Conservation (phyloP, 2,888 invertebrate species). For the Andrena praecox region DNA sequence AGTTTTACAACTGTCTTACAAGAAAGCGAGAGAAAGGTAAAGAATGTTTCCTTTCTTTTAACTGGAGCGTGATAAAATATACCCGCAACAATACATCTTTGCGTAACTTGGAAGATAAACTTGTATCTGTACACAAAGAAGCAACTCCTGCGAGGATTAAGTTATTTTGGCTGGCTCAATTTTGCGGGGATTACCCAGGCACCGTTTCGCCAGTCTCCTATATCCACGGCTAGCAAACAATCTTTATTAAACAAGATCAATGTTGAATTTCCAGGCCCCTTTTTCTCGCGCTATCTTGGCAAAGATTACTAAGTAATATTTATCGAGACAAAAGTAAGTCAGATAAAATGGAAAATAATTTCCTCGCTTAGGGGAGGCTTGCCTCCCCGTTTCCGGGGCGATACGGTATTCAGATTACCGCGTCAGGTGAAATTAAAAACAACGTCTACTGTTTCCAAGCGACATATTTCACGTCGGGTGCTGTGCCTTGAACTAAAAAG, state of each 20-base stretch:
- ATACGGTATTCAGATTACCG: too few relatives aligned
- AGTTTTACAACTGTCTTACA: background rate
- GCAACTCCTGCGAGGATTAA: background rate
- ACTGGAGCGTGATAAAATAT: background rate
- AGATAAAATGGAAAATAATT: background rate
- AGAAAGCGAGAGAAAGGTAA: background rate
- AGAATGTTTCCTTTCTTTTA: background rate
- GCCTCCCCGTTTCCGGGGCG: background rate
- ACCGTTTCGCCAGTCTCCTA: background rate
- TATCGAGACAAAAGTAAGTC: background rate
- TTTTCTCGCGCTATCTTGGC: background rate
- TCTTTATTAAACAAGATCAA: constrained; percentile 16
- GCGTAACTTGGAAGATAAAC: constrained; percentile 1
- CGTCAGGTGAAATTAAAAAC: too few relatives aligned
- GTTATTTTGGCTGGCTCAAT: constrained; percentile 17
- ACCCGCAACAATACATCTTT: constrained; percentile 18
- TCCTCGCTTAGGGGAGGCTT: background rate
- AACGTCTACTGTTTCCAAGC: background rate
- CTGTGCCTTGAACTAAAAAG: background rate
- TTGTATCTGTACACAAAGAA: constrained; percentile 4
- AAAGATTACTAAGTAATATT: constrained; percentile 1
- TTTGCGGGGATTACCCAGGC: constrained; percentile 6
- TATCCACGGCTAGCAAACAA: background rate
- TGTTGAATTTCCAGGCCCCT: constrained; percentile 7
- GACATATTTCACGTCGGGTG: constrained; percentile 3